Conservation (phyloP, 2,797 vertebrate species). For the Lagocephalus sceleratus region DNA sequence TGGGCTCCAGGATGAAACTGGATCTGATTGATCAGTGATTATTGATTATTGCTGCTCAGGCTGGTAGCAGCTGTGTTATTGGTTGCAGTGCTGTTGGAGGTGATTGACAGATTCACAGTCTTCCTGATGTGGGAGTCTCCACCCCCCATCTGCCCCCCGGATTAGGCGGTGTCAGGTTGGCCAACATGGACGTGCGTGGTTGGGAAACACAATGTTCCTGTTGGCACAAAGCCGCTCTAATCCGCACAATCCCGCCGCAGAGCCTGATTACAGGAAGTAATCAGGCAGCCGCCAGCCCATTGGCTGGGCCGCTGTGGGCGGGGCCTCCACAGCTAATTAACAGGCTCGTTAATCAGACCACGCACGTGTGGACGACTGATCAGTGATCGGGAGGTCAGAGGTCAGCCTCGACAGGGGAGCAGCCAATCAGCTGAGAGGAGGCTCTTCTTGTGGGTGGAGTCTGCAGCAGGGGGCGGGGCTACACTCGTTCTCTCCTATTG, state of each 20-base stretch:
- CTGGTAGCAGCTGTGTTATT: conserved; percentile 7
- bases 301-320: background rate
- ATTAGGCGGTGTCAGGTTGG: conserved; percentile 68
- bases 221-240: conserved; percentile 67
- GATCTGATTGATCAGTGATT: conserved; percentile 39
- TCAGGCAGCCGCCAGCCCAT: conserved; percentile 12
- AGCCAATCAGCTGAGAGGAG: too few relatives aligned
- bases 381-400: too few relatives aligned
- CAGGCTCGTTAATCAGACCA: conserved; percentile 22
- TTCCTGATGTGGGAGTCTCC: conserved; percentile 12
- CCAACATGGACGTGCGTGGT: conserved; percentile 63
- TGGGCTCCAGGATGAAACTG: conserved; percentile 50
- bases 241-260: conserved; percentile 52
- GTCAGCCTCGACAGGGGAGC: too few relatives aligned
- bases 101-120: conserved; percentile 3
- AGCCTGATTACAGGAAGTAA: conserved; percentile 61
- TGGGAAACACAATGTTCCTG: conserved; percentile 77
- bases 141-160: conserved; percentile 30
- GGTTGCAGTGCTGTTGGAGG: too few relatives aligned
- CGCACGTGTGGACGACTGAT: conserved; percentile 5
- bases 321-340: conserved; percentile 17
- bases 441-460: too few relatives aligned
- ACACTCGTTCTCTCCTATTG: too few relatives aligned
- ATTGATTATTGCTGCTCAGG: too few relatives aligned
- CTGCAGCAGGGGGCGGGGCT: too few relatives aligned